Conservation (phyloP, 2,888 invertebrate genomes). For the Athalia rosae region DNA sequence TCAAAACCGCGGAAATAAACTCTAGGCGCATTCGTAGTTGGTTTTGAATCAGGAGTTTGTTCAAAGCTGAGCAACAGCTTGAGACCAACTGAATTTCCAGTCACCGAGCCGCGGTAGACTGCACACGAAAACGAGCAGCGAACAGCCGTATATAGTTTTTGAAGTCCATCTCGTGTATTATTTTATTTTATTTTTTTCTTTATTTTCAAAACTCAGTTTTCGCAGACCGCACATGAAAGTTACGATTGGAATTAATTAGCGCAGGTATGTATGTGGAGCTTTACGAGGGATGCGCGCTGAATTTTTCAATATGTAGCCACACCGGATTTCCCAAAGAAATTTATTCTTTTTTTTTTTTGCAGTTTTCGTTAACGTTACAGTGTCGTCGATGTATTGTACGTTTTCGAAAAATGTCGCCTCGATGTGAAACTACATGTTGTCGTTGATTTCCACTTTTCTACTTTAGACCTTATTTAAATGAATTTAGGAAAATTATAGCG, state of each 20-base stretch:
- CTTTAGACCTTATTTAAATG: slow-evolving; percentile 1
- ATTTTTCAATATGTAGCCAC: neutral
- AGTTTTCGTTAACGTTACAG: no score
- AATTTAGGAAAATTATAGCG: slow-evolving; percentile 18
- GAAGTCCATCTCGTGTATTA: no score
- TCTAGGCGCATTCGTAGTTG: slow-evolving; percentile 7
- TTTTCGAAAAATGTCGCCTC: no score
- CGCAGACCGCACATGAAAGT: neutral
- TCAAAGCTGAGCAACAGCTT: slow-evolving; percentile 25
- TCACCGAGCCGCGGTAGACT: slow-evolving; percentile 7
- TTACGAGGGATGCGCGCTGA: neutral
- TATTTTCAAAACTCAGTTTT: neutral
- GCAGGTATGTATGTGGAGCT: neutral
- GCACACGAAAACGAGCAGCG: neutral
- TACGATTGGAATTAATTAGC: slow-evolving; percentile 23
- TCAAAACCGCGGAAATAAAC: no score
- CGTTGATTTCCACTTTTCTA: neutral
- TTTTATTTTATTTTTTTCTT: neutral
- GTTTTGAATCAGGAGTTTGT: slow-evolving; percentile 22
- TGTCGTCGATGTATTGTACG: no score
- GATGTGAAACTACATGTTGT: no score
- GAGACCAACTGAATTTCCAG: slow-evolving; percentile 26
- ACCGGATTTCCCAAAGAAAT: no score
- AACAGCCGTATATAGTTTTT: neutral
- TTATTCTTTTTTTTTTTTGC: no score